These are phyloP conservation scores for Chironomus striatipennis DNA, from an alignment of 1,140 invertebrate species.

Conservation along the genomic window DNA sequence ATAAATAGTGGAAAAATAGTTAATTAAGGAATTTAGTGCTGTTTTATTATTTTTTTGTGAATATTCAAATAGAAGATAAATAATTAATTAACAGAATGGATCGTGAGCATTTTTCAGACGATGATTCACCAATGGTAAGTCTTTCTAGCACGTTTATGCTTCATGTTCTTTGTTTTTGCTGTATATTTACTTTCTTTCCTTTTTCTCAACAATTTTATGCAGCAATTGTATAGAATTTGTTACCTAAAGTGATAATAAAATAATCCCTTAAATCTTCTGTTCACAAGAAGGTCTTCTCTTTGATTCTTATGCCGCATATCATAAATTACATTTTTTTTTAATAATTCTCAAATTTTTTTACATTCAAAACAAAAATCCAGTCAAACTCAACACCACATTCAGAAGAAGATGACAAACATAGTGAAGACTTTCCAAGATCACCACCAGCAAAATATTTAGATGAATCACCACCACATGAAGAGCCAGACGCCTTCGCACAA, in stretches of 20 bases:
- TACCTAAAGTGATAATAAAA: slow-evolving; percentile 22
- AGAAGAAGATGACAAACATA: slow-evolving; percentile 17
- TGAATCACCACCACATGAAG: slow-evolving; percentile 15
- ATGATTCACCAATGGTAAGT: slow-evolving; percentile 19
- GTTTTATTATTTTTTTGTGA: background rate
- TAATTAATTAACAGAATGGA: background rate
- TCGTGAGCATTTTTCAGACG: slow-evolving; percentile 16
- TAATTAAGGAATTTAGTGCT: background rate
- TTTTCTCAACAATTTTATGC: too few species aligned
- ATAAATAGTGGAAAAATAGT: background rate
- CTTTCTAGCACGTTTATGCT: background rate
- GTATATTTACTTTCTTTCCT: too few species aligned
- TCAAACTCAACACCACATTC: slow-evolving; percentile 17
- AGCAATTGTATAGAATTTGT: too few species aligned
- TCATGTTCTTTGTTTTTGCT: background rate
- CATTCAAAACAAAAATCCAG: background rate
- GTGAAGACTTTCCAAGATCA: background rate
- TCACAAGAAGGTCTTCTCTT: background rate
- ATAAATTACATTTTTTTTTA: background rate
- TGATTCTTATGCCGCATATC: slow-evolving; percentile 3
- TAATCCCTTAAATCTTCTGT: background rate
- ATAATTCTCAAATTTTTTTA: background rate
- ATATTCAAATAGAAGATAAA: background rate
- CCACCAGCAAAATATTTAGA: slow-evolving; percentile 19
- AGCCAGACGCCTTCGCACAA: background rate